Evolutionary conservation across 2,113 vertebrate genomes (phyloP).

Genomic region (Tragelaphus imberbis): DNA sequence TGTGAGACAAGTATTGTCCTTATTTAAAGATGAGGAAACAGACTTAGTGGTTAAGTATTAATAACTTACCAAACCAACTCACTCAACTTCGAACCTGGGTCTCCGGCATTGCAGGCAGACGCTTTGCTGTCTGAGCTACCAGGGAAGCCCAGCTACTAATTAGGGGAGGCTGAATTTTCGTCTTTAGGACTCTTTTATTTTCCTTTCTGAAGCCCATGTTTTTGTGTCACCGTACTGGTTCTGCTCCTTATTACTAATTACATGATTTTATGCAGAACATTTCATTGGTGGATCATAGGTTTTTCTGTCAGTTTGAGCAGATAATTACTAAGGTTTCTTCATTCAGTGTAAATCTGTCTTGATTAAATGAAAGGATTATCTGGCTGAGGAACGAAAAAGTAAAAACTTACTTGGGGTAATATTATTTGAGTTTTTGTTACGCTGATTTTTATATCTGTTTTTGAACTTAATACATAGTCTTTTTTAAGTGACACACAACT

Average conservation of each 20-base stretch:
- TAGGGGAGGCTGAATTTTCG: conserved; percentile 47
- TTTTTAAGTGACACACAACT: neutral
- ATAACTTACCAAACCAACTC: neutral
- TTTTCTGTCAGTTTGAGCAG: neutral
- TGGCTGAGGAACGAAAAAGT: neutral
- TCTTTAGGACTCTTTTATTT: neutral
- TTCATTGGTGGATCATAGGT: neutral
- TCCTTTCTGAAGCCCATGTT: neutral
- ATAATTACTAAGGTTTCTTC: neutral
- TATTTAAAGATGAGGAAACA: conserved; percentile 49
- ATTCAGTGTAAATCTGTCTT: neutral
- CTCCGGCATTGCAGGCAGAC: no score
- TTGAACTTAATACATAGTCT: neutral
- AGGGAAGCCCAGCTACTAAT: neutral
- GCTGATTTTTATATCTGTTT: neutral
- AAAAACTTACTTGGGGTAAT: neutral
- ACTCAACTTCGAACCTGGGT: neutral
- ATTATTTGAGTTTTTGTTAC: neutral
- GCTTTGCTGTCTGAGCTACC: no score
- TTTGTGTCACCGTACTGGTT: neutral
- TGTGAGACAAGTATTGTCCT: conserved; percentile 40
- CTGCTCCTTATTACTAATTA: neutral
- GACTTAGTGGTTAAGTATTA: conserved; percentile 46
- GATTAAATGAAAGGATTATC: conserved; percentile 13
- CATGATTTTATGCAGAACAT: neutral